Percentiles rank a stretch among this genome's conserved stretches.
phyloP scores from a whole-genome alignment of 35 echinoderm and acorn worm genomes.

The Lytechinus variegatus region DNA sequence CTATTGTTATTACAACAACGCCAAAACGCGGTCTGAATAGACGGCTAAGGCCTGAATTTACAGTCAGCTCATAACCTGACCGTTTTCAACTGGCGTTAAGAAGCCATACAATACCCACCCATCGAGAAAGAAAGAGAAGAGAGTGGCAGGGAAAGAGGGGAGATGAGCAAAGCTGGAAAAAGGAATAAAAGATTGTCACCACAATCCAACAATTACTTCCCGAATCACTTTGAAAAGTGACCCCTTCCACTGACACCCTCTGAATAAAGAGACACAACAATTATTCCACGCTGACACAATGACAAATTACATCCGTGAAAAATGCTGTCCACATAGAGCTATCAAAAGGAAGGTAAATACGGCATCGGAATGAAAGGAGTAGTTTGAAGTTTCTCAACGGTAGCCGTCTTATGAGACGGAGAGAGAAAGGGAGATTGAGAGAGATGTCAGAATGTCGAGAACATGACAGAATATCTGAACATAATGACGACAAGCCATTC shows the following conservation, averaged over 20 bases:
- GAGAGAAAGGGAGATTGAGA: neutral
- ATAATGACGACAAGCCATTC: neutral
- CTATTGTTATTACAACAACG: conserved; percentile 75
- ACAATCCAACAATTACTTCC: conserved; percentile 47
- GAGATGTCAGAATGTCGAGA: conserved; percentile 12
- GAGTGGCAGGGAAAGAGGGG: neutral
- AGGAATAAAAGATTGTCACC: conserved; percentile 42
- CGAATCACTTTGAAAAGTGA: conserved; percentile 38
- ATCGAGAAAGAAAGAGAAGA: neutral
- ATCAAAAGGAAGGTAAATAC: conserved; percentile 33
- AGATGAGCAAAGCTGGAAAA: conserved; percentile 1
- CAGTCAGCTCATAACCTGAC: conserved; percentile 45
- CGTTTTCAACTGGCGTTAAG: conserved; percentile 33
- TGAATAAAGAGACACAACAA: conserved; percentile 37
- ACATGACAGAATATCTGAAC: neutral
- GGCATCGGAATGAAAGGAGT: conserved; percentile 3
- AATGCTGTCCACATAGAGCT: neutral
- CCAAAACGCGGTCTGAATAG: conserved; percentile 43
- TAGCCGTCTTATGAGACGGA: neutral
- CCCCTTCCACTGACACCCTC: conserved; percentile 32
- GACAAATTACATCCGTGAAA: conserved; percentile 50
- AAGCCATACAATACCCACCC: conserved; percentile 51
- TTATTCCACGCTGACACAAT: neutral
- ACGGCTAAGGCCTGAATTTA: conserved; percentile 39
- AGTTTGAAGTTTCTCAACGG: neutral